Evolutionary conservation across 2,797 vertebrate genomes (phyloP).

Genomic region (Pangasius mekongensis): DNA sequence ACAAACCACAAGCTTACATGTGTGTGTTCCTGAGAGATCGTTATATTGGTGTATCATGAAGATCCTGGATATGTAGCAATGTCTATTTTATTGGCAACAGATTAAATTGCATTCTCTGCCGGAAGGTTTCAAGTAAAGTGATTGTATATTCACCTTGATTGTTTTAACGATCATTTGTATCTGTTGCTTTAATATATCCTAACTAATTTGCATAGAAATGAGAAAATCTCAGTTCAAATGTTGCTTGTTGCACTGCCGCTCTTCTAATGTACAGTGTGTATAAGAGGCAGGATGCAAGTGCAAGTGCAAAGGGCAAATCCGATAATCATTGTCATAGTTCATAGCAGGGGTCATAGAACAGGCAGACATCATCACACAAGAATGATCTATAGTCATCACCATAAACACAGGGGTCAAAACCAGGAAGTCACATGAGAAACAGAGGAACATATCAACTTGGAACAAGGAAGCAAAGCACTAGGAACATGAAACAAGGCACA

Average conservation of each 20-base stretch:
- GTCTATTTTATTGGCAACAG: slow-evolving; percentile 40
- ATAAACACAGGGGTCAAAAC: slow-evolving; percentile 5
- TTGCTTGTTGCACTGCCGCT: background rate
- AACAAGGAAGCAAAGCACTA: background rate
- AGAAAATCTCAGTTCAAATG: background rate
- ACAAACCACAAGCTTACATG: background rate
- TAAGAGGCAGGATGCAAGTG: background rate
- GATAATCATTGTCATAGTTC: background rate
- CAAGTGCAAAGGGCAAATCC: background rate
- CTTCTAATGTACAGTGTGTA: no score
- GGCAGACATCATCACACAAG: background rate
- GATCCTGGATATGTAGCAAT: background rate
- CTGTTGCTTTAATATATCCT: background rate
- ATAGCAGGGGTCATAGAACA: background rate
- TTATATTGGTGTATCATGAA: background rate
- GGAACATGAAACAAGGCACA: background rate
- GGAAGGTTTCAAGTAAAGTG: background rate
- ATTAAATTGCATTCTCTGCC: slow-evolving; percentile 38
- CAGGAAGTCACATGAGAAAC: slow-evolving; percentile 12
- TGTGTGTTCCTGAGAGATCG: background rate
- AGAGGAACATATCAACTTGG: background rate
- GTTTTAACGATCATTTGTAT: background rate
- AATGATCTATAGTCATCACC: background rate
- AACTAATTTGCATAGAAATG: background rate
- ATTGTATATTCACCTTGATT: background rate